Base-by-base conservation (phyloP, 2,888 invertebrate genomes). In the Leptinotarsa peninsularis region DNA sequence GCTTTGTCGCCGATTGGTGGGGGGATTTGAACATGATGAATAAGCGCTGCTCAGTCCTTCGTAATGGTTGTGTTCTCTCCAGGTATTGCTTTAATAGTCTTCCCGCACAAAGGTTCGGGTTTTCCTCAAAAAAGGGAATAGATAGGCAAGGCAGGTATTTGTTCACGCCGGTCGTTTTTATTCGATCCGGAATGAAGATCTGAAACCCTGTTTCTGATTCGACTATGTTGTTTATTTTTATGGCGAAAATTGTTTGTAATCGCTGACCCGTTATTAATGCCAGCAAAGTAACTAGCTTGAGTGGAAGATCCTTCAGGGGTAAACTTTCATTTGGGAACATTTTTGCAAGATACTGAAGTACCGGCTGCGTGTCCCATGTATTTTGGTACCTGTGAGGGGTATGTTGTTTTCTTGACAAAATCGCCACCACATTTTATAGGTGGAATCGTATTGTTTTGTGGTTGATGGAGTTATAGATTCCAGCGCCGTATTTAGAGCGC, bases 281-380 rank as follows among this genome's bases (percentile, higher is more conserved):
- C 10, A 82, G 50, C 54, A 81, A 67, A 0, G 68, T 76, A 1
- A 17, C 17, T 33, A 82, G 58, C 71, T 82, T 82, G n/a, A 50
- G 43, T 0, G 80, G 68, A 21, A 82, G 43, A 33, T 66, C 67
- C 58, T 74, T 50, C 17, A 80, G 60, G 49, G 63, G 49, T 49
- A 71, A 23, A 4, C 60, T 67, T 49, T 67, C 60, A 21, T 18
- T 68, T 33, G 50, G 56, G 52, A 56, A 66, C 49, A 50, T 50
- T 18, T 71, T 67, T 17, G 17, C 49, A 49, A 80, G 71, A 71
- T 75, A 76, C 52, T 67, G 43, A 17, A 79, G 60, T 7, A 80
- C 79, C 14, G 67, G 23, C 21, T 43, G 23, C 17, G 83, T 82
- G 66, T 86, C 81, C 84, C 85, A 85, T 1, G 76, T 84, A 13